These are phyloP conservation scores for Drosophila pachea DNA, from an alignment of 1,140 invertebrate species.

Conservation along the genomic window DNA sequence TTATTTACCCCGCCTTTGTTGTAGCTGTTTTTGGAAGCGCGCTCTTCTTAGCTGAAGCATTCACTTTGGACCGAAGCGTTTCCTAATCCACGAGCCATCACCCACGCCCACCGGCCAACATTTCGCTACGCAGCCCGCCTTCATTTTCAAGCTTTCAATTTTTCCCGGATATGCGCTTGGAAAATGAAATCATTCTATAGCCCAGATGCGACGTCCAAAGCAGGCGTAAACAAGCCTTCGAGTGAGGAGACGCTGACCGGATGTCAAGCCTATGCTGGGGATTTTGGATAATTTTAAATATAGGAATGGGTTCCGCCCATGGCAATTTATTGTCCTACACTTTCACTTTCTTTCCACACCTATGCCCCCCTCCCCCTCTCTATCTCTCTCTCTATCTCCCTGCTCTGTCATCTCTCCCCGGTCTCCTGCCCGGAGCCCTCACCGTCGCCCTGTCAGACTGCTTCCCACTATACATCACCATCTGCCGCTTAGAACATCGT, in stretches of 20 bases:
- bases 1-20: conserved; percentile 39
- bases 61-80: conserved; percentile 53
- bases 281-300: too few species aligned
- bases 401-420: too few species aligned
- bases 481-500: too few species aligned
- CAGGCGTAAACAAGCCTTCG: conserved; percentile 42
- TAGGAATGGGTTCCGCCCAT: too few species aligned
- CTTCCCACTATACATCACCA: too few species aligned
- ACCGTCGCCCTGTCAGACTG: too few species aligned
- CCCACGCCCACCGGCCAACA: background rate
- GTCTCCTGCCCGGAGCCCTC: too few species aligned
- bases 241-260: background rate
- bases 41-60: conserved; percentile 43
- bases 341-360: too few species aligned
- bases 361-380: too few species aligned
- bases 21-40: conserved; percentile 23
- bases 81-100: conserved; percentile 35
- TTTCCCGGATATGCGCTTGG: conserved; percentile 60
- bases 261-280: background rate
- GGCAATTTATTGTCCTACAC: too few species aligned
- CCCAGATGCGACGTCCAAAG: conserved; percentile 32
- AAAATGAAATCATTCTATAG: conserved; percentile 49
- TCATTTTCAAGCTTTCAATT: conserved; percentile 18
- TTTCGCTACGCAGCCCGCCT: background rate
- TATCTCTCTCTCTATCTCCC: too few species aligned